Conservation (phyloP, 2,797 vertebrate species). For the Acanthopagrus latus region DNA sequence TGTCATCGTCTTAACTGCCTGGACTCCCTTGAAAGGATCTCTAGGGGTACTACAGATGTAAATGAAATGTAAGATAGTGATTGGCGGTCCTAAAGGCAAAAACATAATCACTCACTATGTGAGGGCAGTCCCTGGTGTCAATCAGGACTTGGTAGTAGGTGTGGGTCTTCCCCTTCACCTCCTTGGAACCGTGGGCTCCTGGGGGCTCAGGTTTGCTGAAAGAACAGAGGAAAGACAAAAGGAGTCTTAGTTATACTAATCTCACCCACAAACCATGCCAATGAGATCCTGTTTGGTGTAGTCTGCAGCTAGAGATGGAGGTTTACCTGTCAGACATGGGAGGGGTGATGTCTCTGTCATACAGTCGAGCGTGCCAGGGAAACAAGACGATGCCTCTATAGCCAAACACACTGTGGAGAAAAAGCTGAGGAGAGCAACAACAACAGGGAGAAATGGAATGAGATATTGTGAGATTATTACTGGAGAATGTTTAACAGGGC, state of each 20-base stretch:
- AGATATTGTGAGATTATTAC: constrained; percentile 37
- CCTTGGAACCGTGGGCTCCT: constrained; percentile 92
- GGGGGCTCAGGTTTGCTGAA: constrained; percentile 88
- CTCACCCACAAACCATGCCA: neutral
- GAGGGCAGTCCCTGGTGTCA: constrained; percentile 96
- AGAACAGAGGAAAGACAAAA: neutral
- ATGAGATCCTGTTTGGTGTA: neutral
- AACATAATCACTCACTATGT: constrained; percentile 90
- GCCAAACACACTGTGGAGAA: constrained; percentile 98
- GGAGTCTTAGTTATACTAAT: neutral
- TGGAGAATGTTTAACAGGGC: constrained; percentile 25
- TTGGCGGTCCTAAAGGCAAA: neutral
- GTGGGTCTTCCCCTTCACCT: constrained; percentile 97
- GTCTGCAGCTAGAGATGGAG: neutral
- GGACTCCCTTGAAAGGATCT: neutral
- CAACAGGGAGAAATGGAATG: constrained; percentile 37
- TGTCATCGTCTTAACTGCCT: neutral
- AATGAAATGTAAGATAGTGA: neutral
- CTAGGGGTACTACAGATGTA: neutral
- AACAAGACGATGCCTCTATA: constrained; percentile 97
- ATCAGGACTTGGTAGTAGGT: constrained; percentile 99
- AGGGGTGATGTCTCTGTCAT: constrained; percentile 95
- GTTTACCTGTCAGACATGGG: constrained; percentile 90
- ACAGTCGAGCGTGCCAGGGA: constrained; percentile 97
- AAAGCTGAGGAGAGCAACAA: constrained; percentile 86